Evolutionary conservation across 2,113 vertebrate species (phyloP).

Genomic region (Uropsilus gracilis): DNA sequence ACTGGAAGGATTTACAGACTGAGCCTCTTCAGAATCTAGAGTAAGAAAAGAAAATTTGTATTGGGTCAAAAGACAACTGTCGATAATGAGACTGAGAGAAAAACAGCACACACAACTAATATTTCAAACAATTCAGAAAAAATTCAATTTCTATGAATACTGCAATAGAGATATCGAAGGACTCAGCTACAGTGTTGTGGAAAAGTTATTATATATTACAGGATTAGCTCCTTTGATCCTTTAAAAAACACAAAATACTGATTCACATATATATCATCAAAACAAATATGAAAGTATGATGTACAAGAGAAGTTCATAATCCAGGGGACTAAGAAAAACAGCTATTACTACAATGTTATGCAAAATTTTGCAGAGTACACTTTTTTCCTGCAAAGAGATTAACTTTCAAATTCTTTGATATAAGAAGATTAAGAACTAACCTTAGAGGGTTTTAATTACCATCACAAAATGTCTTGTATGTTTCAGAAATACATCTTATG

Average conservation of each 20-base stretch:
- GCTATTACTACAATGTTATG: not conserved
- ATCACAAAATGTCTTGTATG: not conserved
- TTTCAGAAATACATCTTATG: conserved; percentile 22
- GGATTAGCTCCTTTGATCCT: not conserved
- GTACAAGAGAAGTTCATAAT: not conserved
- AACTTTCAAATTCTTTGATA: not conserved
- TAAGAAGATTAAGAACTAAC: conserved; percentile 41
- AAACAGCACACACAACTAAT: conserved; percentile 15
- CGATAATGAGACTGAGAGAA: conserved; percentile 14
- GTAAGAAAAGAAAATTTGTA: conserved; percentile 71
- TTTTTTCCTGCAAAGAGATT: not conserved
- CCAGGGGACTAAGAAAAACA: not conserved
- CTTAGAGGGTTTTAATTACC: not conserved
- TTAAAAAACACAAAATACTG: not conserved
- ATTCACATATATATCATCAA: conserved; percentile 10
- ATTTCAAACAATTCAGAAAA: conserved; percentile 34
- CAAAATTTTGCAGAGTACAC: not conserved
- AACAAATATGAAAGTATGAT: not conserved
- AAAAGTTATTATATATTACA: conserved; percentile 23
- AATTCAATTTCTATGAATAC: conserved; percentile 20
- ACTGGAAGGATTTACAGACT: conserved; percentile 96
- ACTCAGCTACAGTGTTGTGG: not conserved
- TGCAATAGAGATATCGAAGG: not conserved
- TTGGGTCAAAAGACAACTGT: conserved; percentile 38
- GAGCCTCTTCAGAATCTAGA: conserved; percentile 96